Evolutionary conservation across 2,113 vertebrate species (phyloP).

Genomic region (Petromus typicus): DNA sequence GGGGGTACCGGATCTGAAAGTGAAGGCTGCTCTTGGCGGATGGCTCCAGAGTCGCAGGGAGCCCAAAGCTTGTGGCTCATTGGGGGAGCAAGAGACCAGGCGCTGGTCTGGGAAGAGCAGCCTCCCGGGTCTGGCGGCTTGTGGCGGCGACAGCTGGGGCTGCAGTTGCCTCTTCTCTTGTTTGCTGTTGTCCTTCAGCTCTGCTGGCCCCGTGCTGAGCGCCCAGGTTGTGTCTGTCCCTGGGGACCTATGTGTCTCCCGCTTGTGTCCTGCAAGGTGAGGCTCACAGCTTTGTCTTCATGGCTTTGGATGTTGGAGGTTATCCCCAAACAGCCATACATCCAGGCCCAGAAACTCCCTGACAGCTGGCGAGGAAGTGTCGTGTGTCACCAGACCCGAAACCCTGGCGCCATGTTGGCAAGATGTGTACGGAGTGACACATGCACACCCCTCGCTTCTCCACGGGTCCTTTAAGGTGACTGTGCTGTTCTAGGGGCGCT

Average conservation of each 20-base stretch:
- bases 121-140: neutral
- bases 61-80: neutral
- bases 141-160: too few relatives aligned
- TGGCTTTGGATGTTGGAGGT: neutral
- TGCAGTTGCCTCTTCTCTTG: neutral
- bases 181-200: neutral
- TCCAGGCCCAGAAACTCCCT: neutral
- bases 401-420: neutral
- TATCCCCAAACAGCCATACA: neutral
- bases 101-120: neutral
- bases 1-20: neutral
- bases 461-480: neutral
- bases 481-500: neutral
- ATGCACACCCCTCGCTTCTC: neutral
- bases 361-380: neutral
- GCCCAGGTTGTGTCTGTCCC: neutral
- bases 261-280: neutral
- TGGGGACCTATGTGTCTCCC: neutral
- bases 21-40: neutral
- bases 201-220: neutral
- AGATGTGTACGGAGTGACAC: fast-evolving
- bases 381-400: neutral
- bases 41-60: neutral
- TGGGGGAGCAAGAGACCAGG: neutral
- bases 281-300: neutral